Evolutionary conservation across 1,140 invertebrate species (phyloP).

Genomic region (Plutomurus gul): DNA sequence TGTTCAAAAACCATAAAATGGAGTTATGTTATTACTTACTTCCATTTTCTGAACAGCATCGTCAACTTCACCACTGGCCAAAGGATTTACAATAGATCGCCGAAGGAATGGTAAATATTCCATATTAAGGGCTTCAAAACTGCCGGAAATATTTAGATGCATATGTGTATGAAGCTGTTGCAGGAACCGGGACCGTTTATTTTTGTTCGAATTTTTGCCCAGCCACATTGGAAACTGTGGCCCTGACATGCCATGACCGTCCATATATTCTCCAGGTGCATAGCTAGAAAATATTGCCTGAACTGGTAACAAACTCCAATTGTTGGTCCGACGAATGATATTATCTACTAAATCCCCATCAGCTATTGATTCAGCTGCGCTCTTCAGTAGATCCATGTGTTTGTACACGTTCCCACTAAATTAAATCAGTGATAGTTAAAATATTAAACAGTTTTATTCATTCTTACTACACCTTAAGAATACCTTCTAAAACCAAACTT

Average conservation of each 20-base stretch:
- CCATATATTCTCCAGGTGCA: conserved; percentile 82
- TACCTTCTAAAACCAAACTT: no score
- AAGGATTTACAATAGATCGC: conserved; percentile 72
- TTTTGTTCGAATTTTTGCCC: conserved; percentile 86
- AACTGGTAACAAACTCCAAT: conserved; percentile 87
- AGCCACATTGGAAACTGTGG: conserved; percentile 94
- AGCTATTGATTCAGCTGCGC: conserved; percentile 81
- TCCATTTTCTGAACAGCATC: conserved; percentile 75
- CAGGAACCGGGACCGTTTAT: conserved; percentile 79
- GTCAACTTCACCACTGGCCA: conserved; percentile 71
- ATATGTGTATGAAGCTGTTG: conserved; percentile 83
- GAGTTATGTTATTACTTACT: conserved; percentile 18
- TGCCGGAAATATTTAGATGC: conserved; percentile 69
- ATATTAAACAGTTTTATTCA: not conserved
- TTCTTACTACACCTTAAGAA: no score
- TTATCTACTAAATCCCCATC: conserved; percentile 84
- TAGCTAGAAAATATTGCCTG: conserved; percentile 91
- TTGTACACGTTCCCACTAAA: conserved; percentile 54
- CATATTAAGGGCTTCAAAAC: conserved; percentile 73
- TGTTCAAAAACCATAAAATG: no score
- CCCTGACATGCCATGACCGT: conserved; percentile 73
- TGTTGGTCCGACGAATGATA: conserved; percentile 73
- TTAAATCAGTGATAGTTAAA: not conserved
- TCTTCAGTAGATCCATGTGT: conserved; percentile 71
- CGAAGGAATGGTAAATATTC: conserved; percentile 80